A percentile compares a stretch with the other conserved stretches of the same genome.
Conservation (phyloP, 2,888 invertebrate species). For the Anaspis maculata region DNA sequence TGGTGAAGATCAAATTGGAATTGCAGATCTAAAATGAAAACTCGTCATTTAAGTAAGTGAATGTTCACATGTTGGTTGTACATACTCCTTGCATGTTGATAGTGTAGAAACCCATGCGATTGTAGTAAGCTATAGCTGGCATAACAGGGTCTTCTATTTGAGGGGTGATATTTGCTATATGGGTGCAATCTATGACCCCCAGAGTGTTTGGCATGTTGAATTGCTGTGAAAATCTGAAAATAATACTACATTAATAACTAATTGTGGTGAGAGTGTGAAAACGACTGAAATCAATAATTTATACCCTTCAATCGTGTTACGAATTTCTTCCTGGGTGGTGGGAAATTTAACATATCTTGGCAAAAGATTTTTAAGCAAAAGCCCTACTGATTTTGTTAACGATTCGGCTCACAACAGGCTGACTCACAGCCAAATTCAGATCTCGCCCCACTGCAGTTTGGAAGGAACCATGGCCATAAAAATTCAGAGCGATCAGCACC, state of each 20-base stretch:
- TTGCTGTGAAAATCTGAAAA: background rate
- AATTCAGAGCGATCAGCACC: constrained; percentile 2
- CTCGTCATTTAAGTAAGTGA: too few relatives aligned
- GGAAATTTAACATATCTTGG: constrained; percentile 4
- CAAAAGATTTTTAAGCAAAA: background rate
- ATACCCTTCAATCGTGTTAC: background rate
- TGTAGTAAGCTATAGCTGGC: constrained; percentile 3
- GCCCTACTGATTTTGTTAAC: constrained; percentile 1
- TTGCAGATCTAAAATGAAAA: background rate
- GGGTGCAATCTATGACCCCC: constrained; percentile 7
- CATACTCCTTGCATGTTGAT: constrained; percentile 4
- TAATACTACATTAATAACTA: too few relatives aligned
- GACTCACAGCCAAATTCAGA: constrained; percentile 3
- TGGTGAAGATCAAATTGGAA: constrained; percentile 3
- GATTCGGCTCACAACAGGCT: constrained; percentile 3
- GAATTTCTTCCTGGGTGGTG: background rate
- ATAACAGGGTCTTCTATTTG: constrained; percentile 1
- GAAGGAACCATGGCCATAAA: constrained; percentile 7
- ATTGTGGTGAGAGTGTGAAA: background rate
- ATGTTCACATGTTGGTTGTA: too few relatives aligned
- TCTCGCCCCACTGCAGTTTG: constrained; percentile 1
- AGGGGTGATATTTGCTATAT: constrained; percentile 5
- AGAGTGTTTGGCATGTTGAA: constrained; percentile 1
- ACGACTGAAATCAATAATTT: background rate
- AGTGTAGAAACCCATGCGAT: constrained; percentile 7